Evolutionary conservation across 2,113 vertebrate species (phyloP).

Genomic region (Zosterops borbonicus): DNA sequence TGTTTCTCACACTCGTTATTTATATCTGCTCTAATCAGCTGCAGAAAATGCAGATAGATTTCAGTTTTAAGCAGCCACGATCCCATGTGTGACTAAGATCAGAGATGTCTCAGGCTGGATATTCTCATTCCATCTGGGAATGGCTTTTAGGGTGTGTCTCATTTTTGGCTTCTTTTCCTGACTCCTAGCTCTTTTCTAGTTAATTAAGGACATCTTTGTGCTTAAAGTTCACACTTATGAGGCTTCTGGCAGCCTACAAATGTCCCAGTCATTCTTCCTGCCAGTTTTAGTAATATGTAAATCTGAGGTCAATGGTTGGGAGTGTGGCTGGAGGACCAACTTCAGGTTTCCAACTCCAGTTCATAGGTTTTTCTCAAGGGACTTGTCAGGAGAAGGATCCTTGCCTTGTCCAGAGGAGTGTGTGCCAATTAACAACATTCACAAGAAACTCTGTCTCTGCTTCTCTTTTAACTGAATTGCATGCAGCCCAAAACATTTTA

Average conservation of each 20-base stretch:
- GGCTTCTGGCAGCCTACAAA: constrained; percentile 23
- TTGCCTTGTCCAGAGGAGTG: background rate
- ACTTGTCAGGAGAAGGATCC: background rate
- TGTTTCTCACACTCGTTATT: constrained; percentile 36
- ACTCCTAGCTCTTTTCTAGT: constrained; percentile 29
- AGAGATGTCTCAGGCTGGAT: constrained; percentile 36
- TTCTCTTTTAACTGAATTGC: background rate
- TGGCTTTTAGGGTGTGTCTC: constrained; percentile 47
- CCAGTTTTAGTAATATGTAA: background rate
- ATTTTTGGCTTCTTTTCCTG: constrained; percentile 35
- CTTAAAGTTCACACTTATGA: background rate
- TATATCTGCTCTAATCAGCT: constrained; percentile 40
- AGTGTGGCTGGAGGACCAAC: background rate
- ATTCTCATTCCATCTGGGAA: constrained; percentile 53
- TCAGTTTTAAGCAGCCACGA: background rate
- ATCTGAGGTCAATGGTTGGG: background rate
- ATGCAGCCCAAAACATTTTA: background rate
- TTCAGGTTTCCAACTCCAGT: background rate
- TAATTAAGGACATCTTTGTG: constrained; percentile 55
- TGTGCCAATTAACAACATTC: background rate
- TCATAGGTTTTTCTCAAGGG: background rate
- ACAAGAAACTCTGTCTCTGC: background rate
- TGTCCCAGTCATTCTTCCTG: background rate
- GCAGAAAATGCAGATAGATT: constrained; percentile 9
- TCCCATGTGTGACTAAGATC: constrained; percentile 46